Percentiles rank a stretch among this genome's conserved stretches.
These are phyloP conservation scores for Umimayanthus kanabou DNA, from an alignment of 92 coral and sea anemone genomes.

Conservation along the genomic window DNA sequence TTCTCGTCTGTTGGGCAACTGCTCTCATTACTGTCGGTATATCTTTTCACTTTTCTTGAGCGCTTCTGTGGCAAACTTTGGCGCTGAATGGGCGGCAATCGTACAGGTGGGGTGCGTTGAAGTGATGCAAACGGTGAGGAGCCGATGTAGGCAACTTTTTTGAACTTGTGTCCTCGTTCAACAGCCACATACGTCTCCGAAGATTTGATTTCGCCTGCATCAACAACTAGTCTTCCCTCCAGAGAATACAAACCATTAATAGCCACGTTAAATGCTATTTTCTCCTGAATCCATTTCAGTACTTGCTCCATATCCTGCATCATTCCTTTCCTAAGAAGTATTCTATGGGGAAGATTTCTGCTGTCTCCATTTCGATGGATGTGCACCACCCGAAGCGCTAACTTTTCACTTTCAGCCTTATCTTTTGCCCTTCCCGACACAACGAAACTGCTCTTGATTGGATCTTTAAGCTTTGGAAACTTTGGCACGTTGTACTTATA, in stretches of 20 bases:
- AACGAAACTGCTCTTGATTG: background rate
- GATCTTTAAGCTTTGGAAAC: background rate
- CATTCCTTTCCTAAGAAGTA: slow-evolving; percentile 46
- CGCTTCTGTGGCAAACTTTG: background rate
- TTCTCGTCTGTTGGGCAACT: too few relatives aligned
- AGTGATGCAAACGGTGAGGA: background rate
- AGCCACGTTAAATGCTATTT: slow-evolving; percentile 39
- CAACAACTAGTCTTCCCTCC: slow-evolving; percentile 40
- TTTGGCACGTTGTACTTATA: slow-evolving; percentile 40
- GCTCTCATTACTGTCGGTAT: too few relatives aligned
- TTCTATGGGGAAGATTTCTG: slow-evolving; percentile 37
- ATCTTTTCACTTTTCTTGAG: background rate
- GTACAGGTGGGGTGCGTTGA: slow-evolving; percentile 1
- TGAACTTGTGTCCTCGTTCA: slow-evolving; percentile 58
- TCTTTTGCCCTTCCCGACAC: background rate
- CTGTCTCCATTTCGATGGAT: slow-evolving; percentile 54
- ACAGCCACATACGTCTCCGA: slow-evolving; percentile 52
- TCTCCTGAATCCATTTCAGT: slow-evolving; percentile 49
- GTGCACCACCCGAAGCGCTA: slow-evolving; percentile 44
- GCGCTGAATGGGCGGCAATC: background rate
- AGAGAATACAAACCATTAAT: slow-evolving; percentile 50
- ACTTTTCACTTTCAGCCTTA: slow-evolving; percentile 49
- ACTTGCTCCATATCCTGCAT: slow-evolving; percentile 52
- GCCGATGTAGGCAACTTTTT: slow-evolving; percentile 51
- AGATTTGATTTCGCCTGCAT: slow-evolving; percentile 24